A percentile compares a stretch with the other conserved stretches of the same genome.
These are phyloP conservation scores for Callyntrura sp. DNA, from an alignment of 2,888 invertebrate genomes.

Conservation along the genomic window DNA sequence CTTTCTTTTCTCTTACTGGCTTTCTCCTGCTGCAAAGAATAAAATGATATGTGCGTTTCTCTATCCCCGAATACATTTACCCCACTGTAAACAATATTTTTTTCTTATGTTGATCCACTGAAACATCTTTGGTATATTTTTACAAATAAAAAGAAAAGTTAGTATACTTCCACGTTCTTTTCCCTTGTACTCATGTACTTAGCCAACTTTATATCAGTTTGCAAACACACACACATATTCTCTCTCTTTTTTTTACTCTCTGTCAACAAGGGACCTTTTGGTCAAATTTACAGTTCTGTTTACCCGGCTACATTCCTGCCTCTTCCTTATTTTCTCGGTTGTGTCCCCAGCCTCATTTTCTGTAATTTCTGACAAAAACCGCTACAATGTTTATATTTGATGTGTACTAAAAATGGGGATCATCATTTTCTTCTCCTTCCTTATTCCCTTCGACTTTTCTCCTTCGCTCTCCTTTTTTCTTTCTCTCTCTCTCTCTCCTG, in stretches of 20 bases:
- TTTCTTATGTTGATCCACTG: not conserved
- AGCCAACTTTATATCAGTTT: no score
- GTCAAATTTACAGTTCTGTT: slow-evolving; percentile 62
- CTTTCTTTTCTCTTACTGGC: no score
- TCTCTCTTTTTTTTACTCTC: not conserved
- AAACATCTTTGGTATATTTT: no score
- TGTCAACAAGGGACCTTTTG: slow-evolving; percentile 56
- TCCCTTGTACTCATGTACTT: no score
- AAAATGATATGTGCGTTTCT: not conserved
- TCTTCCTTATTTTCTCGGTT: slow-evolving; percentile 39
- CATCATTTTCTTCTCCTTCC: slow-evolving; percentile 51
- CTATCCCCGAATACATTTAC: not conserved
- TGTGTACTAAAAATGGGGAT: slow-evolving; percentile 47
- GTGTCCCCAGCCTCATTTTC: not conserved
- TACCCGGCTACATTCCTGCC: slow-evolving; percentile 21
- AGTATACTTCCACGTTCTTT: not conserved
- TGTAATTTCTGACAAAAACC: no score
- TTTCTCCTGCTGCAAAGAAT: not conserved
- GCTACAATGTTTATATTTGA: slow-evolving; percentile 45
- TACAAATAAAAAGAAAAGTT: not conserved
- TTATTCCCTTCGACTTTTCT: no score
- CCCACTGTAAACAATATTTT: not conserved
- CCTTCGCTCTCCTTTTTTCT: slow-evolving; percentile 37
- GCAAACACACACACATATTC: no score
- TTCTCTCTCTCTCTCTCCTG: slow-evolving; percentile 44